Percentiles rank a stretch among this genome's conserved stretches.
phyloP scores from a whole-genome alignment of 2,797 vertebrate genomes.

The Pantherophis alleghaniensis region DNA sequence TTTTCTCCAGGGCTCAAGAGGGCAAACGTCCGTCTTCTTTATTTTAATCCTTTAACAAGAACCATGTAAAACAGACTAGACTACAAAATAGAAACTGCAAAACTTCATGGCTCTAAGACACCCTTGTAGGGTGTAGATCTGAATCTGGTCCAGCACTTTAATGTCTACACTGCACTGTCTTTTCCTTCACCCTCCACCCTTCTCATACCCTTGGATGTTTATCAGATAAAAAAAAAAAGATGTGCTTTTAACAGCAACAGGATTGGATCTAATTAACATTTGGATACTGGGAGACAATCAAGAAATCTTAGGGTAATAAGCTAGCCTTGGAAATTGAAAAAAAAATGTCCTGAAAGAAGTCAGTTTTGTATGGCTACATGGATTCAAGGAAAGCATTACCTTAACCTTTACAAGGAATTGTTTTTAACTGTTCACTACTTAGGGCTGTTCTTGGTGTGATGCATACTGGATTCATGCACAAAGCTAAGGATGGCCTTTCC shows the following conservation, averaged over 20 bases:
- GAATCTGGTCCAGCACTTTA: background rate
- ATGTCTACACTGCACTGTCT: background rate
- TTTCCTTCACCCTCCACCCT: background rate
- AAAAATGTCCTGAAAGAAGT: background rate
- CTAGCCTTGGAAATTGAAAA: background rate
- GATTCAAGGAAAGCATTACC: background rate
- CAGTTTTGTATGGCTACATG: background rate
- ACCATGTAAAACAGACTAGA: background rate
- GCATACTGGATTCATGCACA: background rate
- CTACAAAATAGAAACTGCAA: background rate
- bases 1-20: background rate
- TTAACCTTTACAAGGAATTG: background rate
- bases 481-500: background rate
- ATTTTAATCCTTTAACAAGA: background rate
- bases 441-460: background rate
- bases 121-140: background rate
- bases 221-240: background rate
- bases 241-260: background rate
- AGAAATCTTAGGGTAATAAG: background rate
- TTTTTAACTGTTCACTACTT: background rate
- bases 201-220: background rate
- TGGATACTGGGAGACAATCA: background rate
- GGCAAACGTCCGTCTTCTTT: background rate
- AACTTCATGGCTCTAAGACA: background rate
- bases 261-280: background rate